phyloP scores from a whole-genome alignment of 2,888 invertebrate species.

The Eupithecia inturbata region DNA sequence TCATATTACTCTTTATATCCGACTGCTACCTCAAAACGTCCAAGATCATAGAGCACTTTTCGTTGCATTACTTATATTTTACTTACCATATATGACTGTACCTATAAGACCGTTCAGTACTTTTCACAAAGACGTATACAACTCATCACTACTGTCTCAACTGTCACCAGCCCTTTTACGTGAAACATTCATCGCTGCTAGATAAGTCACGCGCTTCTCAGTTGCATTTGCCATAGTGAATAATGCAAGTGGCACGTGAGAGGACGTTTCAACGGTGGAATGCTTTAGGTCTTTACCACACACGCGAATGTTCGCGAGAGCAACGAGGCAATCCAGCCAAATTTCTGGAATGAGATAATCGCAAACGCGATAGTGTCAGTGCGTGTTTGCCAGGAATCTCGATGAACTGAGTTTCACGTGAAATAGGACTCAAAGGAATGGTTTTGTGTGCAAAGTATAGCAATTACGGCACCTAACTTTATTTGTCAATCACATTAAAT shows the following conservation, averaged over 20 bases:
- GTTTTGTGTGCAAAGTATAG: neutral
- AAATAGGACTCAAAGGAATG: neutral
- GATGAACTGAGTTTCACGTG: neutral
- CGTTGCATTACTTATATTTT: too few relatives aligned
- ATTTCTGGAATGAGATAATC: neutral
- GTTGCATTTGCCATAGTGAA: conserved; percentile 79
- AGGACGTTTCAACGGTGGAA: conserved; percentile 41
- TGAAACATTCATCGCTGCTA: conserved; percentile 62
- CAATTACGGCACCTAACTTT: neutral
- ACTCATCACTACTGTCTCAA: neutral
- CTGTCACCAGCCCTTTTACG: neutral
- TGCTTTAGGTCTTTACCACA: conserved; percentile 42
- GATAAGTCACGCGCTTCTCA: conserved; percentile 73
- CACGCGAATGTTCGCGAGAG: conserved; percentile 67
- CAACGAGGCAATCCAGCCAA: neutral
- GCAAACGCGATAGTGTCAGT: conserved; percentile 2
- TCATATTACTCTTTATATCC: too few relatives aligned
- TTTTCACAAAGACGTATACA: neutral
- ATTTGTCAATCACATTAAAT: neutral
- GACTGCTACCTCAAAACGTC: too few relatives aligned
- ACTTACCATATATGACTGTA: too few relatives aligned
- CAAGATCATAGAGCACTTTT: too few relatives aligned
- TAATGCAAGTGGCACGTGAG: conserved; percentile 75
- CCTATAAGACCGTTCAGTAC: neutral
- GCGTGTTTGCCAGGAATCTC: neutral